These are phyloP conservation scores for Clytia hemisphaerica DNA, from an alignment of 30 jellyfish, hydroid and myxozoan species.

Conservation along the genomic window DNA sequence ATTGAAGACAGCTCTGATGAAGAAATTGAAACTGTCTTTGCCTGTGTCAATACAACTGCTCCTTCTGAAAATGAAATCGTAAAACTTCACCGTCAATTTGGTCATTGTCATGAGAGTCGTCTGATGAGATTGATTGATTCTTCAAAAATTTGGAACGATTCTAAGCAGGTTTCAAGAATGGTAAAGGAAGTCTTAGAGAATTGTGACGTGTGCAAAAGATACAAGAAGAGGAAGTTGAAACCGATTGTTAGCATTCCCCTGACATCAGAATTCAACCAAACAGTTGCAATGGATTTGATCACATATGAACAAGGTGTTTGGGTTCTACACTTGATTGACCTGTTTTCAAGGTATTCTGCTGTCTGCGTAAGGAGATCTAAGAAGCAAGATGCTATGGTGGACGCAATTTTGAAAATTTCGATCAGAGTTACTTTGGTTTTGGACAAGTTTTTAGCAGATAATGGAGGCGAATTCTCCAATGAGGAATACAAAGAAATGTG, in stretches of 20 bases:
- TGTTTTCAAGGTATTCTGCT: constrained; percentile 21
- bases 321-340: constrained; percentile 8
- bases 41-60: background rate
- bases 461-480: constrained; percentile 47
- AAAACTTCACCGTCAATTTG: constrained; percentile 23
- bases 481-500: constrained; percentile 16
- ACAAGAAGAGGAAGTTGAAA: constrained; percentile 10
- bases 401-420: too few relatives aligned
- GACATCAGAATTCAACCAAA: constrained; percentile 31
- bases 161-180: too few relatives aligned
- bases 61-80: background rate
- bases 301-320: constrained; percentile 20
- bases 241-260: constrained; percentile 40
- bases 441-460: constrained; percentile 32
- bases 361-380: constrained; percentile 14
- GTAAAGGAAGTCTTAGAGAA: background rate
- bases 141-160: too few relatives aligned
- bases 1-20: constrained; percentile 24
- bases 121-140: too few relatives aligned
- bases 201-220: constrained; percentile 19
- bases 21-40: background rate
- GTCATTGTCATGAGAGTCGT: constrained; percentile 17
- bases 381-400: too few relatives aligned
- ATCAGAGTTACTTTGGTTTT: too few relatives aligned
- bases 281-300: constrained; percentile 30